phyloP scores from a whole-genome alignment of 2,113 vertebrate species.

The Cyprinodon variegatus region DNA sequence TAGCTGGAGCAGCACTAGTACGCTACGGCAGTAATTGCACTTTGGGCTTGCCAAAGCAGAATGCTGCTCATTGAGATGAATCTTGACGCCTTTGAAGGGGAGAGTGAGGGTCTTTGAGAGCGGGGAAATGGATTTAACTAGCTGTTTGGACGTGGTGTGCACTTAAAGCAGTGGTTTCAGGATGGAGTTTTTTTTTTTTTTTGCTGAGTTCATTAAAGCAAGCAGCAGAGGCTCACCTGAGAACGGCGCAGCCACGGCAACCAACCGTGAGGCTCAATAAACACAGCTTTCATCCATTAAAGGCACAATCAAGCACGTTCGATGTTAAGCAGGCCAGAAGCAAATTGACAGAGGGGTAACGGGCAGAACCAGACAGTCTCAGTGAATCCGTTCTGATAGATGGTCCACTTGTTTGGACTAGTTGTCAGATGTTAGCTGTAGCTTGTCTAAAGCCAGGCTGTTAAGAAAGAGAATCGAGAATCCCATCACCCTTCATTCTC shows the following conservation, averaged over 20 bases:
- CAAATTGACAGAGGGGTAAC: constrained; percentile 23
- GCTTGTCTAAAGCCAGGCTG: constrained; percentile 7
- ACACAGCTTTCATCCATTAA: constrained; percentile 55
- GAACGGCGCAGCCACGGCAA: constrained; percentile 44
- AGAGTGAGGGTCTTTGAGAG: constrained; percentile 67
- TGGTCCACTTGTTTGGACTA: constrained; percentile 13
- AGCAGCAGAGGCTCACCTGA: constrained; percentile 60
- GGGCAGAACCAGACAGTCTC: constrained; percentile 9
- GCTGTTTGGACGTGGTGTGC: constrained; percentile 62
- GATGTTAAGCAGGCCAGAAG: constrained; percentile 26
- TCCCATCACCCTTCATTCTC: constrained; percentile 14
- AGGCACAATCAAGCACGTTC: constrained; percentile 46
- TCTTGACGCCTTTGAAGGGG: constrained; percentile 72
- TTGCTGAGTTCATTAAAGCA: constrained; percentile 69
- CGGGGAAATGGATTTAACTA: constrained; percentile 73
- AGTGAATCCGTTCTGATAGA: constrained; percentile 8
- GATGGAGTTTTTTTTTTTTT: constrained; percentile 43
- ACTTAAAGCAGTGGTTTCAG: constrained; percentile 54
- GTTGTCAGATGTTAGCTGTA: constrained; percentile 1
- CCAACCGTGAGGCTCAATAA: constrained; percentile 60
- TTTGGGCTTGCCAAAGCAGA: constrained; percentile 76
- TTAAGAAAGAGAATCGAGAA: constrained; percentile 14
- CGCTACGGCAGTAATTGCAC: constrained; percentile 62
- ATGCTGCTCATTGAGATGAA: constrained; percentile 77
- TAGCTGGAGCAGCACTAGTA: constrained; percentile 61